A percentile compares a stretch with the other conserved stretches of the same genome.
Conservation (phyloP, 1,140 invertebrate species). For the Dendroctonus valens region DNA sequence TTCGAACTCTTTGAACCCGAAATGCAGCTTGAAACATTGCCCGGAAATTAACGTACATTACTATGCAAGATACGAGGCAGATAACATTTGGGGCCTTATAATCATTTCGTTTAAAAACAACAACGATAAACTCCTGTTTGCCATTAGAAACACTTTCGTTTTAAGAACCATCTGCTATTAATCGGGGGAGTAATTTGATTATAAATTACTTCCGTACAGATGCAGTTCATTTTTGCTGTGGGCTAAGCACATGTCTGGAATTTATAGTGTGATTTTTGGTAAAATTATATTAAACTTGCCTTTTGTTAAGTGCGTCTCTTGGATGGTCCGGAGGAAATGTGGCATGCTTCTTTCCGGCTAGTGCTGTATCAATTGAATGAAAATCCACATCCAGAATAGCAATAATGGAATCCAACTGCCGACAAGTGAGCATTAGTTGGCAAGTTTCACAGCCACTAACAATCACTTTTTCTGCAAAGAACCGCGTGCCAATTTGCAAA, state of each 20-base stretch:
- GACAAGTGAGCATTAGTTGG: constrained; percentile 42
- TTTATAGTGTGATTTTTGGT: not conserved
- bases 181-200: not conserved
- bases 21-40: not conserved
- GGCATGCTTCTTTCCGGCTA: constrained; percentile 5
- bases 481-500: not conserved
- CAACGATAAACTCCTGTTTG: constrained; percentile 1
- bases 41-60: not conserved
- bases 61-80: not conserved
- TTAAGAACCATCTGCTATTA: constrained; percentile 1
- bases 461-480: constrained; percentile 44
- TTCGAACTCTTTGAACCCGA: not conserved
- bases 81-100: constrained; percentile 2
- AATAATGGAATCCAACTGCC: constrained; percentile 43
- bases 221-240: not conserved
- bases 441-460: constrained; percentile 43
- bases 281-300: constrained; percentile 32
- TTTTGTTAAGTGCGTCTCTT: constrained; percentile 40
- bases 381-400: constrained; percentile 42
- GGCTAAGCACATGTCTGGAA: not conserved
- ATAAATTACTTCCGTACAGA: constrained; percentile 6
- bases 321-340: constrained; percentile 38
- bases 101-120: not conserved
- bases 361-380: constrained; percentile 6
- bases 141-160: not conserved